Evolutionary conservation across 1,140 invertebrate genomes (phyloP).

Genomic region (Megathymus violae): DNA sequence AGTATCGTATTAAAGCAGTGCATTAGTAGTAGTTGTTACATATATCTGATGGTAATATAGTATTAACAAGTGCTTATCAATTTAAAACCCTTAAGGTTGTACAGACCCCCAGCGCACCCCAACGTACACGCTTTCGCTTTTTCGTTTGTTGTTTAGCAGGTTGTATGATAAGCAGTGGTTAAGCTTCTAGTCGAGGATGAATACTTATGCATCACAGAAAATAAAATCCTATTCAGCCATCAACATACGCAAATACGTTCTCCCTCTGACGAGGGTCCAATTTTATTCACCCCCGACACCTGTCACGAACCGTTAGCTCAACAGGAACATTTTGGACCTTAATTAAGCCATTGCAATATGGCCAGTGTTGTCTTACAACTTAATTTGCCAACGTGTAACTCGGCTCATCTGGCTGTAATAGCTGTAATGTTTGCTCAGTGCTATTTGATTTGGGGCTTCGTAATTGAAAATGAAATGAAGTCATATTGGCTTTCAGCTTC

Average conservation of each 20-base stretch:
- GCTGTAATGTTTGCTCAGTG: slow-evolving; percentile 22
- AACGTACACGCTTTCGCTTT: too few species aligned
- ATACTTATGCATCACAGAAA: too few species aligned
- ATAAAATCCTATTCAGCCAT: background rate
- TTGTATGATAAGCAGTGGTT: too few species aligned
- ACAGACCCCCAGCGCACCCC: too few species aligned
- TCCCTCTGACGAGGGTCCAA: slow-evolving; percentile 45
- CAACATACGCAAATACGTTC: slow-evolving; percentile 20
- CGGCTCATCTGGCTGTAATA: slow-evolving; percentile 23
- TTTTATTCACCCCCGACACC: slow-evolving; percentile 45
- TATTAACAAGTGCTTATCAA: too few species aligned
- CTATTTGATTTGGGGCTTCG: slow-evolving; percentile 24
- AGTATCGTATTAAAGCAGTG: too few species aligned
- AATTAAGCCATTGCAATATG: slow-evolving; percentile 41
- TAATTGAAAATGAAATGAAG: slow-evolving; percentile 10
- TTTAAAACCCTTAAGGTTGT: too few species aligned
- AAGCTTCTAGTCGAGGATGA: too few species aligned
- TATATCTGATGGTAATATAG: too few species aligned
- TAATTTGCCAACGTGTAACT: slow-evolving; percentile 5
- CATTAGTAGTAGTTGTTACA: too few species aligned
- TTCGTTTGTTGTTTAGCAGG: too few species aligned
- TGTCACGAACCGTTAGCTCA: slow-evolving; percentile 30
- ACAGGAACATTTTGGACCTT: slow-evolving; percentile 40
- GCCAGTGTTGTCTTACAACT: slow-evolving; percentile 36
- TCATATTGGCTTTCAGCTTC: background rate